Evolutionary conservation across 1,140 invertebrate species (phyloP), one percentile per base, ranked within the genome.

Genomic region (Scylla paramamosain): DNA sequence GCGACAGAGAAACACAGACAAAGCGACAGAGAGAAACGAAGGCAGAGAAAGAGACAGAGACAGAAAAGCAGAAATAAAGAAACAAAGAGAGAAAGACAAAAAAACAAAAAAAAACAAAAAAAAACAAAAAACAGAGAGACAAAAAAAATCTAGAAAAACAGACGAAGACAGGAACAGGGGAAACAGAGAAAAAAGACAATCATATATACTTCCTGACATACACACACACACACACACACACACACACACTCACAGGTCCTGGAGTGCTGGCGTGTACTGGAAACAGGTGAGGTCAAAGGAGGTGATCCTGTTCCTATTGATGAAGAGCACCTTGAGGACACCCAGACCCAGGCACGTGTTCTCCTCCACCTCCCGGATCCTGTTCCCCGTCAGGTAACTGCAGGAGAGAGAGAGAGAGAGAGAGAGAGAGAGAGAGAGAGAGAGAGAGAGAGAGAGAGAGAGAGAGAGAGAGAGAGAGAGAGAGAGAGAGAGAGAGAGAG

Each of bases 391-490:
- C 28, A 86, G 83, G 28, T 86, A 39, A 0, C 83, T 31, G 32
- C 12, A 28, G 28, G 0, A n/a, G 83, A 28, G 83, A 28, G 32
- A 39, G 12, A 28, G 83, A 28, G 14, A 28, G 10, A 28, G n/a
- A 86, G 32, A n/a, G n/a, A 86, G 89, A 29, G 48, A 52, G 48
- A 59, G 89, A 91, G 89, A 91, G 89, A 91, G 89, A 87, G 86
- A 87, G 86, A 87, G 48, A 59, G 89, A 52, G 89, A 59, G 45
- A 39, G 39, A 39, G 39, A 39, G 39, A 39, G 39, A 39, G 39
- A 39, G 39, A 39, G 88, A 39, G 39, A 39, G 39, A 39, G 39
- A 39, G 39, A 39, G 39, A 39, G 39, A 39, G 88, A 39, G 39
- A 39, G 39, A 39, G 39, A 39, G 39, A 39, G 39, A 39, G 39